Base-by-base conservation (phyloP, 1,140 invertebrate genomes). In the Pinna nobilis region DNA sequence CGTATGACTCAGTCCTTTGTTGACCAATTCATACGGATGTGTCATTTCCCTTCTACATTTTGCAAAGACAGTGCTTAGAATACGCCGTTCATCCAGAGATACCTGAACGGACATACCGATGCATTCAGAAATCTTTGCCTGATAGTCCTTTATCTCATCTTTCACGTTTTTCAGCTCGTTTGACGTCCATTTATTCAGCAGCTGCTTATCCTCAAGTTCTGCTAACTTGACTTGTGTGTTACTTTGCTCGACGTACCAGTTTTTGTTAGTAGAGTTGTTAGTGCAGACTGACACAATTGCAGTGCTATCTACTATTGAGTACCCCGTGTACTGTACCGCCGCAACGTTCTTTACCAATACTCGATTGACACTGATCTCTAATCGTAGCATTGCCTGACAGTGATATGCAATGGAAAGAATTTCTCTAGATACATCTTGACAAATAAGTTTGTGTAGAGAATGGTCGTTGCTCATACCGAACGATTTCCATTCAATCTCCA, bases 191-290 rank as follows among this genome's bases (percentile, higher is more conserved):
- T 39, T 60, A 28, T 32, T 25, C 7, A 28, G 32, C 6, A 70
- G 57, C n/a, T 70, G 57, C 20, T 51, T 61, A 23, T 70, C 68
- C 32, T 70, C 68, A 28, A 44, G 39, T 6, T 70, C 68, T 7
- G 51, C 41, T 18, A 70, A 32, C 39, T 47, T 61, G 33, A 44
- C 33, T 2, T 37, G 33, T 18, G 68, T 49, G 33, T 61, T 50
- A 35, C 44, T 47, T n/a, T 37, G 25, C 23, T 61, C 57, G 25
- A 70, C 47, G 3, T 35, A n/a, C 68, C 68, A 70, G 15, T 60
- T 37, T 63, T 70, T 70, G 35, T 37, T 70, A 23, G 39, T n/a
- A 30, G 44, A 51, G 20, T 61, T 25, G 49, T 61, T 39, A 18
- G 32, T 23, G 39, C 51, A 70, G 9, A 70, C 37, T 3, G 30